phyloP scores from a whole-genome alignment of 2,888 invertebrate species.

The Apotomis turbidana region DNA sequence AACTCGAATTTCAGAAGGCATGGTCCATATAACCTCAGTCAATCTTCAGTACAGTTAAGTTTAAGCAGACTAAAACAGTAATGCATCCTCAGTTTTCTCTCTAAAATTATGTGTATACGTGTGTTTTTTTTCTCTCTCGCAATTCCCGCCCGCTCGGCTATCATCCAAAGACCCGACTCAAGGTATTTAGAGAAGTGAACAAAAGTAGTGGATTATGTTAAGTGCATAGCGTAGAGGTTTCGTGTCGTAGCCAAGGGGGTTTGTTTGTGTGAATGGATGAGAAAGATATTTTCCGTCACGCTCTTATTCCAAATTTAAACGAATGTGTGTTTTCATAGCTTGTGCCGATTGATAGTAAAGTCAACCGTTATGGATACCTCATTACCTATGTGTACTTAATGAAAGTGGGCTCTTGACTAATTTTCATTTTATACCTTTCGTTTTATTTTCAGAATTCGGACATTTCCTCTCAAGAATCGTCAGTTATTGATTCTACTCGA shows the following conservation, averaged over 20 bases:
- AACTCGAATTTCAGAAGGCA: too few relatives aligned
- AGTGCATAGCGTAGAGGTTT: slow-evolving; percentile 78
- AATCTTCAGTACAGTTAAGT: slow-evolving; percentile 41
- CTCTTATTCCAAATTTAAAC: slow-evolving; percentile 12
- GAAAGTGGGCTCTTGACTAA: too few relatives aligned
- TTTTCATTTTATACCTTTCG: too few relatives aligned
- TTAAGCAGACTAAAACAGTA: slow-evolving; percentile 79
- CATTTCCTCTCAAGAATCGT: too few relatives aligned
- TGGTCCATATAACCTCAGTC: too few relatives aligned
- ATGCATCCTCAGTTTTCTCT: slow-evolving; percentile 81
- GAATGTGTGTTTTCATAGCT: too few relatives aligned
- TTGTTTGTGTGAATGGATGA: slow-evolving; percentile 70
- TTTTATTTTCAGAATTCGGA: too few relatives aligned
- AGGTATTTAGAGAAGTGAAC: slow-evolving; percentile 73
- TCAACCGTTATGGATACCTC: too few relatives aligned
- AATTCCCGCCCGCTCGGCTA: slow-evolving; percentile 85
- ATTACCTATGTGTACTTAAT: too few relatives aligned
- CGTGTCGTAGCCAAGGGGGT: slow-evolving; percentile 84
- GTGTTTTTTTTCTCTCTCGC: slow-evolving; percentile 88
- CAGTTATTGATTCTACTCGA: too few relatives aligned
- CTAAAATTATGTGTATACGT: slow-evolving; percentile 86
- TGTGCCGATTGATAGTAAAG: too few relatives aligned
- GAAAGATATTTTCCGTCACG: slow-evolving; percentile 65
- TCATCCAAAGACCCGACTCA: slow-evolving; percentile 83
- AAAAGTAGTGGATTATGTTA: slow-evolving; percentile 72